phyloP scores from a whole-genome alignment of 2,888 invertebrate species.

The Acronicta leporina region DNA sequence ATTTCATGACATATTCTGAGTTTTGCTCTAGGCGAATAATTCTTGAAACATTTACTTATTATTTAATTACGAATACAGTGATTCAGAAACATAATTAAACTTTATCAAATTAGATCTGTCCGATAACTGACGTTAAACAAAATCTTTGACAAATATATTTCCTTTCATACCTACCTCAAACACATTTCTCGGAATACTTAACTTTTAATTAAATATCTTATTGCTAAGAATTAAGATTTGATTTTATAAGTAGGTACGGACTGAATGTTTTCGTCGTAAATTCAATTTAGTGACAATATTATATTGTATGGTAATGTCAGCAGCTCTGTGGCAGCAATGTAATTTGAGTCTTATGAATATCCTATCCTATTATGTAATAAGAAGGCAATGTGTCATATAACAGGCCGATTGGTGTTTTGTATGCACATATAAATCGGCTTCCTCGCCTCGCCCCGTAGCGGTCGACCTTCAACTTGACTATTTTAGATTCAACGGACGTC shows the following conservation, averaged over 20 bases:
- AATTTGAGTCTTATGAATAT: slow-evolving; percentile 42
- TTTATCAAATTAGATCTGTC: background rate
- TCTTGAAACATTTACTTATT: background rate
- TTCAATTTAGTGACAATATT: slow-evolving; percentile 26
- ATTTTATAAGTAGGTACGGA: slow-evolving; percentile 12
- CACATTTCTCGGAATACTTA: slow-evolving; percentile 4
- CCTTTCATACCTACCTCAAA: background rate
- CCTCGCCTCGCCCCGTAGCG: slow-evolving; percentile 31
- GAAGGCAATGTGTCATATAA: slow-evolving; percentile 49
- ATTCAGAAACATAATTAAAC: background rate
- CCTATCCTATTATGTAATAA: slow-evolving; percentile 49
- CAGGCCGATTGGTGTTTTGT: slow-evolving; percentile 49
- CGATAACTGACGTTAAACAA: background rate
- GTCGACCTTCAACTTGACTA: slow-evolving; percentile 67
- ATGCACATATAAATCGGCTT: slow-evolving; percentile 62
- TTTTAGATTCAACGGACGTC: slow-evolving; percentile 55
- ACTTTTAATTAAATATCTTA: slow-evolving; percentile 35
- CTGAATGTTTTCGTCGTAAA: slow-evolving; percentile 9
- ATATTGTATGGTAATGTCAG: slow-evolving; percentile 48
- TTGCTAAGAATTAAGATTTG: slow-evolving; percentile 20
- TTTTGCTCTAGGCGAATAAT: background rate
- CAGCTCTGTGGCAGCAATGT: slow-evolving; percentile 12
- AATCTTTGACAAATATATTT: slow-evolving; percentile 5
- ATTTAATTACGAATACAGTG: background rate
- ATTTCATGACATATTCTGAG: slow-evolving; percentile 21